A percentile compares a stretch with the other conserved stretches of the same genome.
Conservation (phyloP, 2,113 vertebrate species). For the Petroica traversi region DNA sequence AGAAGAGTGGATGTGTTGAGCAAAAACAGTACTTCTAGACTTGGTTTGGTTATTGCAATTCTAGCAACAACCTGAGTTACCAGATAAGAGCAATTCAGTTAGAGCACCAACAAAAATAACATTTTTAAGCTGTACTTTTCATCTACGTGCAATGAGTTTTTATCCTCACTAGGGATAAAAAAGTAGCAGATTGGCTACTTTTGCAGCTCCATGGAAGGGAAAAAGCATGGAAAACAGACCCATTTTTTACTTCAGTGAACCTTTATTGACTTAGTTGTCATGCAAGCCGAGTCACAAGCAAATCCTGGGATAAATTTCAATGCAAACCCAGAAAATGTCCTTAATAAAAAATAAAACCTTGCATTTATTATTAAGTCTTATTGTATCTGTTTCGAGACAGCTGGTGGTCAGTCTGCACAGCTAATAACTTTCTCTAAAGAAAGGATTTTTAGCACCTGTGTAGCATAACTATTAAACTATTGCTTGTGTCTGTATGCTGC, state of each 20-base stretch:
- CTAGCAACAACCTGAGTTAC: background rate
- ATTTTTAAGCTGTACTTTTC: background rate
- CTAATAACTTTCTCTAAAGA: background rate
- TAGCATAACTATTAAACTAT: background rate
- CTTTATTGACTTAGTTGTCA: background rate
- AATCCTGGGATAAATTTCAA: background rate
- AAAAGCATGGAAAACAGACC: background rate
- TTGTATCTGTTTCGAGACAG: background rate
- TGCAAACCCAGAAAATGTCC: background rate
- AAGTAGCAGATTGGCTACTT: background rate
- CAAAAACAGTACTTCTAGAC: background rate
- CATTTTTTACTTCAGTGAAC: background rate
- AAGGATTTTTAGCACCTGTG: background rate
- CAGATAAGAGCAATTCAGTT: background rate
- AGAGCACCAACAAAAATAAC: background rate
- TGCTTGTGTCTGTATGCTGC: background rate
- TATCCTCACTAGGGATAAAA: background rate
- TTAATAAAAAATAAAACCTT: background rate
- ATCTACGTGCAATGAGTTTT: background rate
- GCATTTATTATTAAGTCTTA: background rate
- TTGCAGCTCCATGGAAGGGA: background rate
- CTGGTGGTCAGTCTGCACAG: background rate
- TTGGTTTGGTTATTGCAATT: background rate
- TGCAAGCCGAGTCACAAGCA: background rate
- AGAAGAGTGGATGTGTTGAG: background rate